Evolutionary conservation across 2,888 invertebrate genomes (phyloP).

Genomic region (Cyclophora albipunctata): DNA sequence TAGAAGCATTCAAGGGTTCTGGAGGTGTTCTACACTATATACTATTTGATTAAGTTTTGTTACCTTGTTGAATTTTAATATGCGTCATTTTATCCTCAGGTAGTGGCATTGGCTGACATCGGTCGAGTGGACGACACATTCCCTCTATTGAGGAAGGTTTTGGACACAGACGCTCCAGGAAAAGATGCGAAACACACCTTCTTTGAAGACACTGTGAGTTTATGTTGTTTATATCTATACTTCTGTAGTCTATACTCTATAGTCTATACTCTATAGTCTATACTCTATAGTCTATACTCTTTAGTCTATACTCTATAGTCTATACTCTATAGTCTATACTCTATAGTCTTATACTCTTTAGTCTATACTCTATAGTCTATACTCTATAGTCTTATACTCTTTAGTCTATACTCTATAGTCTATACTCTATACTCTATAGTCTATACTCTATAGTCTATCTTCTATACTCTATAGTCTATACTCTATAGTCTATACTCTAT

Average conservation of each 20-base stretch:
- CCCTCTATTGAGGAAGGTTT: slow-evolving; percentile 70
- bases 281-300: too few relatives aligned
- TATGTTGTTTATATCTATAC: background rate
- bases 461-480: background rate
- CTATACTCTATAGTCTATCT: too few relatives aligned
- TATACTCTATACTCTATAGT: background rate
- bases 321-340: too few relatives aligned
- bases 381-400: too few relatives aligned
- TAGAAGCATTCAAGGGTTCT: too few relatives aligned
- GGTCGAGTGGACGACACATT: slow-evolving; percentile 79
- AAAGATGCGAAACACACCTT: slow-evolving; percentile 73
- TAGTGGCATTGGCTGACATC: slow-evolving; percentile 73
- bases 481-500: too few relatives aligned
- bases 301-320: background rate
- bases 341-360: background rate
- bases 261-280: too few relatives aligned
- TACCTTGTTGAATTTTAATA: too few relatives aligned
- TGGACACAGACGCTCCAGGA: slow-evolving; percentile 73
- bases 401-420: too few relatives aligned
- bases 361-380: background rate
- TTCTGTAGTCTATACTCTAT: background rate
- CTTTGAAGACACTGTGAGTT: slow-evolving; percentile 77
- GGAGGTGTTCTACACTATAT: too few relatives aligned
- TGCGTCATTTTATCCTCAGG: slow-evolving; percentile 25
- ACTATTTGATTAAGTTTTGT: too few relatives aligned